A percentile compares a stretch with the other conserved stretches of the same genome.
Evolutionary conservation across 2,113 vertebrate genomes (phyloP).

Genomic region (Apistogramma diplotaenia): DNA sequence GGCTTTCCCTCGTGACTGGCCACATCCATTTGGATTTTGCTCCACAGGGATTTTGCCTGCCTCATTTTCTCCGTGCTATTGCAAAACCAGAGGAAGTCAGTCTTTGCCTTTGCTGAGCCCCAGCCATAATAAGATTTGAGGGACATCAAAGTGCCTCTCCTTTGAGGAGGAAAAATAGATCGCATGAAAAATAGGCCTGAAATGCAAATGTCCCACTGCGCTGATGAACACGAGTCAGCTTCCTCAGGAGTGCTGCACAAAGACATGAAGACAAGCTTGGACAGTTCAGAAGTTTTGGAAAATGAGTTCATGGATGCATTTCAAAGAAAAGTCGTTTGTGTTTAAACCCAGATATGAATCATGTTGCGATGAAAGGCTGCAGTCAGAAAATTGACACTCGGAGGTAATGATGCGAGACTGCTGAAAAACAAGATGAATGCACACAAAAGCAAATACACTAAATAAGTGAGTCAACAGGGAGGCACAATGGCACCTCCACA

Average conservation of each 20-base stretch:
- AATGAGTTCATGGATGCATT: constrained; percentile 37
- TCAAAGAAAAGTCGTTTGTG: constrained; percentile 31
- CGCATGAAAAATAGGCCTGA: constrained; percentile 65
- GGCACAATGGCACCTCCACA: neutral
- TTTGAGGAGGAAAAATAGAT: constrained; percentile 68
- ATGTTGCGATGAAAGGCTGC: constrained; percentile 19
- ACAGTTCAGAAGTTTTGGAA: constrained; percentile 10
- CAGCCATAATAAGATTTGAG: constrained; percentile 79
- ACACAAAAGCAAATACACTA: neutral
- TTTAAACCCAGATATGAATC: constrained; percentile 23
- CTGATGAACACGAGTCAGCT: constrained; percentile 62
- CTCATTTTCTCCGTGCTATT: constrained; percentile 53
- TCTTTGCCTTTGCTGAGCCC: constrained; percentile 45
- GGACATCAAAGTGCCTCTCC: constrained; percentile 75
- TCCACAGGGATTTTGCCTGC: constrained; percentile 63
- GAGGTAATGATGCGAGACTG: neutral
- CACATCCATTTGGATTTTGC: constrained; percentile 55
- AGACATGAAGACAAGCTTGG: constrained; percentile 16
- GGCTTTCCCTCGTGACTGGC: constrained; percentile 23
- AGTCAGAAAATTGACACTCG: neutral
- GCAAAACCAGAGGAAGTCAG: constrained; percentile 60
- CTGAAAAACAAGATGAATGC: neutral
- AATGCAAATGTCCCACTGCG: constrained; percentile 70
- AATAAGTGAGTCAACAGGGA: neutral
- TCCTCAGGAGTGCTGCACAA: constrained; percentile 53